A percentile compares a stretch with the other conserved stretches of the same genome.
Evolutionary conservation across 2,797 vertebrate genomes (phyloP).

Genomic region (Schizopygopsis pylzovi): DNA sequence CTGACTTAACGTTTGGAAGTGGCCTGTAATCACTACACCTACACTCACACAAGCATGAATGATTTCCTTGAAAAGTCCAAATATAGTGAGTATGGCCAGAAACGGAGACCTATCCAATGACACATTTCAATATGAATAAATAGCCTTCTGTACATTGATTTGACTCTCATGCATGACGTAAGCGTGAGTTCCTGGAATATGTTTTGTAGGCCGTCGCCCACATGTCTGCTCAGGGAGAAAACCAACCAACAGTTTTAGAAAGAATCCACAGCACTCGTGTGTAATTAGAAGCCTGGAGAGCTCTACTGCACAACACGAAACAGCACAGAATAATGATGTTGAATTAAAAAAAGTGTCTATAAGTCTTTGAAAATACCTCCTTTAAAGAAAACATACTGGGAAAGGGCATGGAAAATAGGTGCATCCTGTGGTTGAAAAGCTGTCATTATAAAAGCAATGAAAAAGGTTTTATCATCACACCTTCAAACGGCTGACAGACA

Average conservation of each 20-base stretch:
- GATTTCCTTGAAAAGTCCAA: background rate
- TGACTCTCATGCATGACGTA: background rate
- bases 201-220: conserved; percentile 31
- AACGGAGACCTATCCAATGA: conserved; percentile 27
- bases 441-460: too few relatives aligned
- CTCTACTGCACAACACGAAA: conserved; percentile 3
- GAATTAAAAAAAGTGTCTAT: background rate
- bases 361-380: background rate
- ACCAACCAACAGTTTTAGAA: conserved; percentile 28
- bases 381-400: background rate
- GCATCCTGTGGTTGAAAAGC: background rate
- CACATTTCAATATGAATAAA: conserved; percentile 25
- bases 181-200: conserved; percentile 35
- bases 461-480: too few relatives aligned
- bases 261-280: background rate
- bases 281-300: conserved; percentile 26
- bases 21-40: background rate
- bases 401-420: background rate
- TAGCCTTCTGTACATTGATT: conserved; percentile 19
- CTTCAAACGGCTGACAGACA: too few relatives aligned
- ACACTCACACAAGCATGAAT: background rate
- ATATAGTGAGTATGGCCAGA: background rate
- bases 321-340: background rate
- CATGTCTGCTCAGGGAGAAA: conserved; percentile 29
- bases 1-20: background rate